Evolutionary conservation across 1,140 invertebrate species (phyloP).

Genomic region (Hylaeus anthracinus): DNA sequence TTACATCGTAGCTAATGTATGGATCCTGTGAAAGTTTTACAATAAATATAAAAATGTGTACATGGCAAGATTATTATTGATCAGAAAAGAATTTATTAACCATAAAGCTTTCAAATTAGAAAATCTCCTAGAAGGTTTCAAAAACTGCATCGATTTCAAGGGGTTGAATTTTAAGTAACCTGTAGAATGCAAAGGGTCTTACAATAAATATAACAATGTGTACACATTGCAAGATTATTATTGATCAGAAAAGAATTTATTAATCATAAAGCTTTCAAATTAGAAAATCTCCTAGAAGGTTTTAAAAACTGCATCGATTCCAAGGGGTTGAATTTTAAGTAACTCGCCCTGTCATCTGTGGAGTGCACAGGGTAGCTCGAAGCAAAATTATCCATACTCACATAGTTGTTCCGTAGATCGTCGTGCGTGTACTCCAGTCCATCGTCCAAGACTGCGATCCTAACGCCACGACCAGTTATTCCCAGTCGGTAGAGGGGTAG

Average conservation of each 20-base stretch:
- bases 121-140: no score
- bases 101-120: no score
- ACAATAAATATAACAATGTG: conserved; percentile 30
- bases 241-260: not conserved
- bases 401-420: conserved; percentile 90
- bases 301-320: not conserved
- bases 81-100: not conserved
- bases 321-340: not conserved
- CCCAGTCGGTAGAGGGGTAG: conserved; percentile 90
- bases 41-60: conserved; percentile 17
- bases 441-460: conserved; percentile 93
- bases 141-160: not conserved
- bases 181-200: conserved; percentile 7
- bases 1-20: conserved; percentile 92
- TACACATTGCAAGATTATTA: no score
- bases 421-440: conserved; percentile 91
- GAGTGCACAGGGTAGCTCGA: not conserved
- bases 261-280: no score
- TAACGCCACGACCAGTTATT: conserved; percentile 89
- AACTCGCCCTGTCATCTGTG: conserved; percentile 37
- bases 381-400: conserved; percentile 78
- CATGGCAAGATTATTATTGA: no score
- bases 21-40: conserved; percentile 84
- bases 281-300: no score
- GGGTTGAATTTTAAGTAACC: not conserved